Evolutionary conservation across 1,140 invertebrate species (phyloP).

Genomic region (Pseudomyrmex concolor): DNA sequence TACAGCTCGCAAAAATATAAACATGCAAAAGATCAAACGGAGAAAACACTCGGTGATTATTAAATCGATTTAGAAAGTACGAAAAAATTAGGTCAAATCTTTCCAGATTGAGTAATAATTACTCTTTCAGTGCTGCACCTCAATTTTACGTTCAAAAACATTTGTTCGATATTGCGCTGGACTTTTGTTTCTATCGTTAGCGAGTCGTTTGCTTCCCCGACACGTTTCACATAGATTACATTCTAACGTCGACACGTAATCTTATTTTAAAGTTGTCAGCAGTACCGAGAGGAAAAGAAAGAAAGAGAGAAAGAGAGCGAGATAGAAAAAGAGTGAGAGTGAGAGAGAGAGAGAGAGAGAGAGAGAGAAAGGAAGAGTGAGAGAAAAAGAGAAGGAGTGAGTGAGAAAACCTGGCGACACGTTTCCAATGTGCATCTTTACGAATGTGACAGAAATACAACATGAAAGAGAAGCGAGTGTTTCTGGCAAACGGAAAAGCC

Average conservation of each 20-base stretch:
- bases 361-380: no score
- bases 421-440: constrained; percentile 30
- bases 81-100: background rate
- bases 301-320: no score
- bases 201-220: constrained; percentile 16
- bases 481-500: background rate
- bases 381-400: no score
- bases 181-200: constrained; percentile 35
- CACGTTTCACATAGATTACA: constrained; percentile 38
- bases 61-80: constrained; percentile 26
- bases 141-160: background rate
- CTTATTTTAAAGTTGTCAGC: constrained; percentile 54
- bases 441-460: constrained; percentile 16
- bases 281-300: background rate
- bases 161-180: background rate
- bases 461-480: background rate
- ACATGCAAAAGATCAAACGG: no score
- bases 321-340: no score
- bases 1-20: no score
- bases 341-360: no score
- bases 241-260: constrained; percentile 35
- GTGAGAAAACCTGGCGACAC: background rate
- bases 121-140: background rate
- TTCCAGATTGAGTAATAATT: background rate
- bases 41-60: constrained; percentile 12